Base-by-base conservation (phyloP, 2,113 vertebrate species). In the Dasyurus viverrinus region DNA sequence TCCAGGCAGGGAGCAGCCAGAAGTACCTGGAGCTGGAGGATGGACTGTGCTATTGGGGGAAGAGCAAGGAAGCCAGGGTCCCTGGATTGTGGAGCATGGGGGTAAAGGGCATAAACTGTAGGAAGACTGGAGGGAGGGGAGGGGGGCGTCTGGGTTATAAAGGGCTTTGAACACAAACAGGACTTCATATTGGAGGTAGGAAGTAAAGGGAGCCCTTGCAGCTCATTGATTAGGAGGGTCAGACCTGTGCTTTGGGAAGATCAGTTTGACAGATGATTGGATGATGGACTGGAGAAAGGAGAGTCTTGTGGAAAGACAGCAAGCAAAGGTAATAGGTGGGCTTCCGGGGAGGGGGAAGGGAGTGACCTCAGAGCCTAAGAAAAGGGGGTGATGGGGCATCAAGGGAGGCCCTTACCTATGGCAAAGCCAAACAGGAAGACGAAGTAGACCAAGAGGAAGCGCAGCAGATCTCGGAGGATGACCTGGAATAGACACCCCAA, bases 371-470 rank as follows among this genome's bases (percentile, higher is more conserved):
- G 55, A 68, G 60, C 60, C 11, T 36, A 16, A 30, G 3, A 92
- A 30, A 8, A 23, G 50, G 26, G 0, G 42, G n/a, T 22, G 27
- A 16, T 84, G 36, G 68, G 53, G 14, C 46, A 89, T 24, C 25
- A 47, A 25, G 68, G 25, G 47, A 76, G 42, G 89, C 7, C 92
- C 94, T 98, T 99, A 99, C 99, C 99, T 99, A 99, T 98, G 94
- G 99, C 99, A 94, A 99, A 99, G 97, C 99, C 99, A 0, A 99
- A 98, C 27, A 99, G 99, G 98, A 99, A 99, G 97, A 99, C 99
- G 0, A 99, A 36, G 42, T 99, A 99, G 95, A 99, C 99, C 90
- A 99, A 95, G 48, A 99, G 99, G 96, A 99, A 99, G 36, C 99
- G 99, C 92, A 99, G 97, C 91, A 99, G 99, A 93, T 99, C 99